Evolutionary conservation across 1,140 invertebrate species (phyloP).

Genomic region (Battus philenor): DNA sequence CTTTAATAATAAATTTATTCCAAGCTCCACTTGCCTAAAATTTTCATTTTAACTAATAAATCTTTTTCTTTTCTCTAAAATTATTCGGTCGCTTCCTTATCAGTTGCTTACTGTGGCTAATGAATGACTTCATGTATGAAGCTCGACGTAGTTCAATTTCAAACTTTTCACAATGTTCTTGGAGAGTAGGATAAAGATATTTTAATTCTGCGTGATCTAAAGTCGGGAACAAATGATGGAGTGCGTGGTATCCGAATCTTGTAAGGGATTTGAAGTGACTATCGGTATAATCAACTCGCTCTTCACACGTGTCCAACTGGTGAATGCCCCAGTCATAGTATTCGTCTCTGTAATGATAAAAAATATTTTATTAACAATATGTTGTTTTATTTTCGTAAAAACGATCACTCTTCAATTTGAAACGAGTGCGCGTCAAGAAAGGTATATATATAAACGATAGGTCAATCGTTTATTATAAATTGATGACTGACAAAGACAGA

Average conservation of each 20-base stretch:
- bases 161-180: constrained; percentile 60
- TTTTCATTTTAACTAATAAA: too few species aligned
- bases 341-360: constrained; percentile 44
- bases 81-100: constrained; percentile 46
- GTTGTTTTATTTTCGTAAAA: too few species aligned
- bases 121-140: constrained; percentile 41
- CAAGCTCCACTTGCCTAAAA: too few species aligned
- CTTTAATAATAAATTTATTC: too few species aligned
- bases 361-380: too few species aligned
- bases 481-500: too few species aligned
- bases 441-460: too few species aligned
- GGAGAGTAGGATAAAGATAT: constrained; percentile 51
- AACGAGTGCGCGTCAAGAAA: too few species aligned
- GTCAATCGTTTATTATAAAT: too few species aligned
- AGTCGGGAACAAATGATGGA: constrained; percentile 90
- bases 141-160: constrained; percentile 42
- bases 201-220: constrained; percentile 84
- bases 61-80: constrained; percentile 31
- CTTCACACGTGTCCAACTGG: constrained; percentile 85
- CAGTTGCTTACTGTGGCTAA: constrained; percentile 55
- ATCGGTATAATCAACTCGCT: constrained; percentile 77
- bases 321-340: constrained; percentile 87
- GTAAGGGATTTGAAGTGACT: constrained; percentile 80
- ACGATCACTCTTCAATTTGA: too few species aligned
- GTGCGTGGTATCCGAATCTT: constrained; percentile 85